Conservation (phyloP, 2,888 invertebrate genomes). For the Eilema depressum region DNA sequence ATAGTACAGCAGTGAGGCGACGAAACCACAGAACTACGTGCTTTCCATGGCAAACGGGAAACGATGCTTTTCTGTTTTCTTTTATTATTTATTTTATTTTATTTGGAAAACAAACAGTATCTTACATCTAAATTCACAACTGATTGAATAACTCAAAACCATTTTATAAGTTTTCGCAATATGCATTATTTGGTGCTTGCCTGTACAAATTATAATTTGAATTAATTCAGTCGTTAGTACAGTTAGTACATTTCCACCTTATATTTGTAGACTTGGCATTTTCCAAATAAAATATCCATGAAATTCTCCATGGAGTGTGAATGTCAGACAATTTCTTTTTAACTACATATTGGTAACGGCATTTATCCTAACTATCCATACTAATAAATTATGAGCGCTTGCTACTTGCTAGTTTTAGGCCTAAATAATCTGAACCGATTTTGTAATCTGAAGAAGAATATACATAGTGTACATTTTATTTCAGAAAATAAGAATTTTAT, state of each 20-base stretch:
- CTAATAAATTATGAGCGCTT: neutral
- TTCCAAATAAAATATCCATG: neutral
- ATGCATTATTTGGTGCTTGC: too few species aligned
- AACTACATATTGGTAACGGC: neutral
- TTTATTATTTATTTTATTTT: too few species aligned
- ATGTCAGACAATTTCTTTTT: neutral
- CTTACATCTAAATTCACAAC: too few species aligned
- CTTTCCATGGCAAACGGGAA: constrained; percentile 11
- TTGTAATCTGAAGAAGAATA: neutral
- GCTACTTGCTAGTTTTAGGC: neutral
- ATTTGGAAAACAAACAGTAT: too few species aligned
- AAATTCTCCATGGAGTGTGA: neutral
- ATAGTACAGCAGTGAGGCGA: constrained; percentile 6
- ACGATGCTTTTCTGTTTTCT: constrained; percentile 5
- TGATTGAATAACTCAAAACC: too few species aligned
- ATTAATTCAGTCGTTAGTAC: too few species aligned
- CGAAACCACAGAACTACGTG: constrained; percentile 19
- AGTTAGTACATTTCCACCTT: too few species aligned
- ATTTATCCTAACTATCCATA: too few species aligned
- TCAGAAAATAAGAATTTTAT: neutral
- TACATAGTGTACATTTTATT: too few species aligned
- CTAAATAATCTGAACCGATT: too few species aligned
- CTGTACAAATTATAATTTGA: too few species aligned
- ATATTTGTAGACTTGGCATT: neutral
- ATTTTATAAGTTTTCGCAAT: too few species aligned